Conservation (phyloP, 2,113 vertebrate species). For the Synchiropus splendidus region DNA sequence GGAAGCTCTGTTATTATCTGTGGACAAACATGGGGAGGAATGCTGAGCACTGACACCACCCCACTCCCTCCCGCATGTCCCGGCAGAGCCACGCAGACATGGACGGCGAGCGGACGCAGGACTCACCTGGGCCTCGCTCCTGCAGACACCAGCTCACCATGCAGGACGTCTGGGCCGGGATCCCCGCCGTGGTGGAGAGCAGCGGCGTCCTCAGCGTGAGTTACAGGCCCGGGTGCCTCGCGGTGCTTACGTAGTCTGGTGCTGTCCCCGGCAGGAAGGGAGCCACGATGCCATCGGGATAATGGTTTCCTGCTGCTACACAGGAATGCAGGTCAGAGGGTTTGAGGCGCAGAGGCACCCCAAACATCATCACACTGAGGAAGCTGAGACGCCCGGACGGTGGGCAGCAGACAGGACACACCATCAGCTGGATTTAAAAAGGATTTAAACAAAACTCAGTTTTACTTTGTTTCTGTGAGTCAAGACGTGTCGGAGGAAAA, state of each 20-base stretch:
- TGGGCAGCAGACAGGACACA: too few relatives aligned
- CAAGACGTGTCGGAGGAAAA: too few relatives aligned
- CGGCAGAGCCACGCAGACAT: conserved; percentile 20
- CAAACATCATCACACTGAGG: background rate
- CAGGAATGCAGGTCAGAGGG: background rate
- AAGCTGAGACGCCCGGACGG: too few relatives aligned
- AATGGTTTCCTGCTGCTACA: conserved; percentile 40
- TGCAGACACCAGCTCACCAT: conserved; percentile 19
- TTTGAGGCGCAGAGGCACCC: background rate
- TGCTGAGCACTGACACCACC: conserved; percentile 21
- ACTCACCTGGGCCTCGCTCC: background rate
- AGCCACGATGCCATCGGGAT: background rate
- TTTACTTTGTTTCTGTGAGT: too few relatives aligned
- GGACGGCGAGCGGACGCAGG: conserved; percentile 13
- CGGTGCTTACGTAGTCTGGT: too few relatives aligned
- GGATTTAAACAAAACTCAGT: too few relatives aligned
- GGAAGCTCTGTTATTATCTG: conserved; percentile 45
- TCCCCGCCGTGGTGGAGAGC: conserved; percentile 39
- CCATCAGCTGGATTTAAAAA: too few relatives aligned
- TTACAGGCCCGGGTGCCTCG: too few relatives aligned
- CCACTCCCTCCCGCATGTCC: conserved; percentile 11
- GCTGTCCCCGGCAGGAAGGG: background rate
- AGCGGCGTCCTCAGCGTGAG: conserved; percentile 53
- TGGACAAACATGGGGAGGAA: conserved; percentile 12
- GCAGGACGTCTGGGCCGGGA: conserved; percentile 37